Percentiles rank a stretch among this genome's conserved stretches.
Conservation (phyloP, 2,113 vertebrate species). For the Entomyzon cyanotis region DNA sequence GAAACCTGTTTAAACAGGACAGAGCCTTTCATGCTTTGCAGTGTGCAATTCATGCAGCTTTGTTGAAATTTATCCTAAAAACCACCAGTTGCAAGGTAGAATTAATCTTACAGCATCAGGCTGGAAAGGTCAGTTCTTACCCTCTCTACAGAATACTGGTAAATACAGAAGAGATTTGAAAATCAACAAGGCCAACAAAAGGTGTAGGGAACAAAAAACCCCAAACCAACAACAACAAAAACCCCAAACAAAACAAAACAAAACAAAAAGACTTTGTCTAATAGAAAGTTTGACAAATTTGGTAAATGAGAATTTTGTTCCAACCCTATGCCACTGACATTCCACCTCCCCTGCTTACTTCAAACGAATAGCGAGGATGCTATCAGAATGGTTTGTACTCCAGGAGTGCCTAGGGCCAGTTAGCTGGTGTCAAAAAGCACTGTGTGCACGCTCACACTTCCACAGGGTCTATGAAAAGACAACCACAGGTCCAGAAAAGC, state of each 20-base stretch:
- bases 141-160: not conserved
- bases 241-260: not conserved
- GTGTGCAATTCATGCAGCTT: not conserved
- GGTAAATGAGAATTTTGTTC: not conserved
- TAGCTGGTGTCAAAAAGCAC: not conserved
- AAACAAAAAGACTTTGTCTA: not conserved
- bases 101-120: not conserved
- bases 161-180: not conserved
- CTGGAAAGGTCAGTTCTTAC: not conserved
- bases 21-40: conserved; percentile 8
- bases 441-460: not conserved
- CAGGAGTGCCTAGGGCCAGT: not conserved
- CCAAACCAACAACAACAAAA: not conserved
- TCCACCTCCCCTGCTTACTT: not conserved
- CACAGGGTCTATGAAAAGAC: not conserved
- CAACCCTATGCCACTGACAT: not conserved
- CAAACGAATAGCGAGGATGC: not conserved
- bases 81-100: not conserved
- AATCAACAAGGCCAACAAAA: not conserved
- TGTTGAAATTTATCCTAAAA: conserved; percentile 47
- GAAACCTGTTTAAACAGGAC: not conserved
- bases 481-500: not conserved
- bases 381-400: not conserved
- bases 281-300: not conserved
- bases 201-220: not conserved